These are phyloP conservation scores for Pseudochromis fuscus DNA, from an alignment of 2,797 vertebrate genomes.

Conservation along the genomic window DNA sequence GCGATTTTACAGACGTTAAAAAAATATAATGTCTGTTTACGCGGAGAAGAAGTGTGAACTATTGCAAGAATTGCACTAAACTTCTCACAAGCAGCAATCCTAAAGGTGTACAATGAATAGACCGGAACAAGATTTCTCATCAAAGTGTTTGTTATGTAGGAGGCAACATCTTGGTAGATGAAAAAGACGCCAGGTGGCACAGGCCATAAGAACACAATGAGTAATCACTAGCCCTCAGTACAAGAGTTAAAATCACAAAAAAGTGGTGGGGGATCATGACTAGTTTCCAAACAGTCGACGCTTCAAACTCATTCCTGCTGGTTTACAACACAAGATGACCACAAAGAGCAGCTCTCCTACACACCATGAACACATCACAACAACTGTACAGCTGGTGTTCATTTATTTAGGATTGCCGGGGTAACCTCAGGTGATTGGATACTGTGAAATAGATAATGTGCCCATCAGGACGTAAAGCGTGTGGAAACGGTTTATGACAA, in stretches of 20 bases:
- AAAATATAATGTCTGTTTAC: background rate
- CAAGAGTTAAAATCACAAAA: conserved; percentile 38
- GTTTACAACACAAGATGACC: background rate
- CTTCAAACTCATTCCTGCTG: conserved; percentile 17
- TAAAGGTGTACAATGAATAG: conserved; percentile 28
- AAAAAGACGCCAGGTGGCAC: conserved; percentile 61
- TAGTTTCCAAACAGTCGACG: background rate
- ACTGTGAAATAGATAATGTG: background rate
- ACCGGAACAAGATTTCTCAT: conserved; percentile 32
- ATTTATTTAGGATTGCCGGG: background rate
- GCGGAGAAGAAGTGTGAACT: background rate
- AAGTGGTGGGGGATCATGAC: conserved; percentile 4
- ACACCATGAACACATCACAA: background rate
- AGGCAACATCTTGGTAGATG: conserved; percentile 53
- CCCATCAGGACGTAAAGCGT: background rate
- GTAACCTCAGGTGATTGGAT: background rate
- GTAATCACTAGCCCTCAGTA: conserved; percentile 42
- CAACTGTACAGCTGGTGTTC: background rate
- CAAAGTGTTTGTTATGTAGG: conserved; percentile 60
- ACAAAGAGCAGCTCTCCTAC: background rate
- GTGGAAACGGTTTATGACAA: background rate
- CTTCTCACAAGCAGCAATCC: conserved; percentile 20
- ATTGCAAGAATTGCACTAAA: background rate
- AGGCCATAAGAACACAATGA: conserved; percentile 53
- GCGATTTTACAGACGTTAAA: conserved; percentile 10